Evolutionary conservation across 2,113 vertebrate species (phyloP).

Genomic region (Casuarius casuarius): DNA sequence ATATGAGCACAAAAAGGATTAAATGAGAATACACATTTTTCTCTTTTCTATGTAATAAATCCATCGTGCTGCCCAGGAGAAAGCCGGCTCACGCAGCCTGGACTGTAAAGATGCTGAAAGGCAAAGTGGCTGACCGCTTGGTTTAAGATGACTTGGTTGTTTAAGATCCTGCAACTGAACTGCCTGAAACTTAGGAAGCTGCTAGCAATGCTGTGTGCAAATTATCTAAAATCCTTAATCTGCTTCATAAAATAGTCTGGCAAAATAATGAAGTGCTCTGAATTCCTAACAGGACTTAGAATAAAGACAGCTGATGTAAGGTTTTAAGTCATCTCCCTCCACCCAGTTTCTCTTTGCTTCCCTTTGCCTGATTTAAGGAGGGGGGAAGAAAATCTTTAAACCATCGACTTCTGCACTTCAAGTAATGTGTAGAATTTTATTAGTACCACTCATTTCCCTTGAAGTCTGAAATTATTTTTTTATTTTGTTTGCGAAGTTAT

Average conservation of each 20-base stretch:
- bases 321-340: not conserved
- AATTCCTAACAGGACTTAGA: slow-evolving; percentile 17
- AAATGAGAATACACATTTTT: slow-evolving; percentile 35
- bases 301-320: not conserved
- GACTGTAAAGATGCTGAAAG: slow-evolving; percentile 39
- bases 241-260: not conserved
- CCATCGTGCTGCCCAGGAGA: not conserved
- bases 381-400: not conserved
- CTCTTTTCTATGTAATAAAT: slow-evolving; percentile 39
- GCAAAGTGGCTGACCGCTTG: slow-evolving; percentile 13
- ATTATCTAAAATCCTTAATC: slow-evolving; percentile 40
- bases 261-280: slow-evolving; percentile 4
- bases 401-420: not conserved
- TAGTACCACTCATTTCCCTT: not conserved
- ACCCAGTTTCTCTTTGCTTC: not conserved
- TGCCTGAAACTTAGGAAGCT: slow-evolving; percentile 34
- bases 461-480: not conserved
- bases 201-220: slow-evolving; percentile 10
- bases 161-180: slow-evolving; percentile 28
- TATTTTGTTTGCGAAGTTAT: not conserved
- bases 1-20: slow-evolving; percentile 8
- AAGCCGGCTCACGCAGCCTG: slow-evolving; percentile 11
- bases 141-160: slow-evolving; percentile 43
- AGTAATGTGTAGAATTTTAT: not conserved
- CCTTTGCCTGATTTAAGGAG: not conserved